These are phyloP conservation scores for Furcula furcula DNA, from an alignment of 2,888 invertebrate species.

Conservation along the genomic window DNA sequence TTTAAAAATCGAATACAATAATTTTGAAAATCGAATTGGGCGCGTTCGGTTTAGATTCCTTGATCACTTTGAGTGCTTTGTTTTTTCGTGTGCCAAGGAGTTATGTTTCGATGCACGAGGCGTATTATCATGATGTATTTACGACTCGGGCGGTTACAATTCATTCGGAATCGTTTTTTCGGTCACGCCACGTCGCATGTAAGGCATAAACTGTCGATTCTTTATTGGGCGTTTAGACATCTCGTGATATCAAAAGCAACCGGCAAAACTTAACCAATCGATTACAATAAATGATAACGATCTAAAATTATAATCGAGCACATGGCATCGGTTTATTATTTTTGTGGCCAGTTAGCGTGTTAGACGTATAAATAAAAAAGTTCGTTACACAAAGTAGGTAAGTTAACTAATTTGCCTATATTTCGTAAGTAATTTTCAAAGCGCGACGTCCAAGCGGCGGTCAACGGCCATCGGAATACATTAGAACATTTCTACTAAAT, in stretches of 20 bases:
- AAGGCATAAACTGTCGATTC: slow-evolving; percentile 67
- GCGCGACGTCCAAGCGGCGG: slow-evolving; percentile 57
- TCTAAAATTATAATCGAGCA: slow-evolving; percentile 51
- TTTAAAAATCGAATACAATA: too few species aligned
- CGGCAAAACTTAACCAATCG: slow-evolving; percentile 51
- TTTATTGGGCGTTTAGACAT: slow-evolving; percentile 63
- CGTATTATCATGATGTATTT: slow-evolving; percentile 73
- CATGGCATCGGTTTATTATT: slow-evolving; percentile 43
- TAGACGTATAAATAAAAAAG: slow-evolving; percentile 22
- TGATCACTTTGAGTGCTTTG: slow-evolving; percentile 27
- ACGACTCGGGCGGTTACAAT: slow-evolving; percentile 62
- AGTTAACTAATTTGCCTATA: slow-evolving; percentile 45
- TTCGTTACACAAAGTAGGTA: slow-evolving; percentile 21
- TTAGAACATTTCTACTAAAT: slow-evolving; percentile 81
- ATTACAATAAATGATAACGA: slow-evolving; percentile 55
- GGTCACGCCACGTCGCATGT: slow-evolving; percentile 81
- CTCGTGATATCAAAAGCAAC: slow-evolving; percentile 57
- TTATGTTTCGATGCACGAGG: slow-evolving; percentile 53
- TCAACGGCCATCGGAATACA: slow-evolving; percentile 78
- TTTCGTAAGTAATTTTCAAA: slow-evolving; percentile 36
- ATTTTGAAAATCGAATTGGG: slow-evolving; percentile 44
- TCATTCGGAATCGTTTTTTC: slow-evolving; percentile 73
- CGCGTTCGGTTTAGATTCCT: slow-evolving; percentile 28
- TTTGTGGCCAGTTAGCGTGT: slow-evolving; percentile 30
- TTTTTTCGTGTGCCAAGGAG: slow-evolving; percentile 39